phyloP scores from a whole-genome alignment of 2,113 vertebrate genomes.

The Dunckerocampus dactyliophorus region DNA sequence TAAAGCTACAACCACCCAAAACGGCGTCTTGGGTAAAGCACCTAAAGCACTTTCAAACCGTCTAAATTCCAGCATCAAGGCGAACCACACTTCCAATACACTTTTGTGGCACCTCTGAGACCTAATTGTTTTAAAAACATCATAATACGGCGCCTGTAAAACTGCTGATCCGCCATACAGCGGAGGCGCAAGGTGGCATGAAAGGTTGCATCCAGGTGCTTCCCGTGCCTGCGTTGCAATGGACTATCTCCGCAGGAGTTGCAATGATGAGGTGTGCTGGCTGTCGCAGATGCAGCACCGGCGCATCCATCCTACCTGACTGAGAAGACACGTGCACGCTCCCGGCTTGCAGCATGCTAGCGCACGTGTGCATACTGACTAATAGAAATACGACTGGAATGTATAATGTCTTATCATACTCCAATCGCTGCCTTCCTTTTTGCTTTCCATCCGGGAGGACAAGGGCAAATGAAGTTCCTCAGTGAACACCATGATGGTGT shows the following conservation, averaged over 20 bases:
- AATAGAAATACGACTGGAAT: too few species aligned
- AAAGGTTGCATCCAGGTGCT: too few species aligned
- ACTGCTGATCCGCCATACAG: too few species aligned
- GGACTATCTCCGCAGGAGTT: constrained; percentile 48
- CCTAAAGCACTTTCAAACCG: too few species aligned
- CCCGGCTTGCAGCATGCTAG: too few species aligned
- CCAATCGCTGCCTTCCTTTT: constrained; percentile 32
- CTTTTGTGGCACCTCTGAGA: neutral
- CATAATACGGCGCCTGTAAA: too few species aligned
- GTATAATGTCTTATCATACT: constrained; percentile 16
- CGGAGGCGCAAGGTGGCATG: too few species aligned
- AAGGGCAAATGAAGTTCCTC: constrained; percentile 65
- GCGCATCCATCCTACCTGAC: too few species aligned
- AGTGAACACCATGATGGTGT: constrained; percentile 22
- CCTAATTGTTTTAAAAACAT: constrained; percentile 25
- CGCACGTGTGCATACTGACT: too few species aligned
- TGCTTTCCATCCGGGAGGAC: constrained; percentile 38
- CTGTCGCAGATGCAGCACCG: constrained; percentile 50
- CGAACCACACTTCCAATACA: neutral
- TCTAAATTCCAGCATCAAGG: neutral
- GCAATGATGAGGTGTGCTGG: constrained; percentile 57
- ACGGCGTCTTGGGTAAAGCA: too few species aligned
- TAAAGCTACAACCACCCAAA: too few species aligned
- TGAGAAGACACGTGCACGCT: constrained; percentile 23
- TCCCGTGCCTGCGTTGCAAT: too few species aligned